phyloP scores from a whole-genome alignment of 2,888 invertebrate genomes.

The Atethmia centrago region DNA sequence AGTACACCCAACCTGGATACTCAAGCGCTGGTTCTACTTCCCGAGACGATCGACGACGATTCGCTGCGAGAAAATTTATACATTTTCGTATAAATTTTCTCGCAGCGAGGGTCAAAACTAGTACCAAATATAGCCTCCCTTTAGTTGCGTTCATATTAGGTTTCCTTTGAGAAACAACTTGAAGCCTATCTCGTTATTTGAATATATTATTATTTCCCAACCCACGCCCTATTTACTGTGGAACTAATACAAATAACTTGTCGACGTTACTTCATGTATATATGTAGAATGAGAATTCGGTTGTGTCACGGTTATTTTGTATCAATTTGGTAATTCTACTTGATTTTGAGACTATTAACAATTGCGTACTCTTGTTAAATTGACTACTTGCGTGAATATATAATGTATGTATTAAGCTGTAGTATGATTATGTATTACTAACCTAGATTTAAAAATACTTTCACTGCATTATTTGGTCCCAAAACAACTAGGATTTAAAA shows the following conservation, averaged over 20 bases:
- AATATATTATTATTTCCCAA: slow-evolving; percentile 26
- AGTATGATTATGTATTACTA: not conserved
- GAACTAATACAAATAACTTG: slow-evolving; percentile 34
- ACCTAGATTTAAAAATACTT: not conserved
- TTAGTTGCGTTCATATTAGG: slow-evolving; percentile 12
- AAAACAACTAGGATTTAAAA: not conserved
- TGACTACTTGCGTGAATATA: not conserved
- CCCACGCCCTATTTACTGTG: slow-evolving; percentile 14
- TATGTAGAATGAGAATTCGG: not conserved
- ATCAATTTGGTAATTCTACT: slow-evolving; percentile 1
- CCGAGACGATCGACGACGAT: too few relatives aligned
- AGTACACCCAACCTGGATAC: too few relatives aligned
- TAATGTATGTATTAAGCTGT: not conserved
- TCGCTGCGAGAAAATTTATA: slow-evolving; percentile 4
- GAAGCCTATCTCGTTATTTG: slow-evolving; percentile 29
- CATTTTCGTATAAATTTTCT: not conserved
- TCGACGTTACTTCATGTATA: slow-evolving; percentile 6
- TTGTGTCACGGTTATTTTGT: not conserved
- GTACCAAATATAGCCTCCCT: not conserved
- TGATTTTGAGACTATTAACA: not conserved
- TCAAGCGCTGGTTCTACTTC: not conserved
- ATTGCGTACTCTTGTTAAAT: not conserved
- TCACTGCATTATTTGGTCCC: too few relatives aligned
- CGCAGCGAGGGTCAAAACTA: not conserved
- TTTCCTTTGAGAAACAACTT: slow-evolving; percentile 25